phyloP scores from a whole-genome alignment of 2,113 vertebrate genomes.

The Tichodroma muraria region DNA sequence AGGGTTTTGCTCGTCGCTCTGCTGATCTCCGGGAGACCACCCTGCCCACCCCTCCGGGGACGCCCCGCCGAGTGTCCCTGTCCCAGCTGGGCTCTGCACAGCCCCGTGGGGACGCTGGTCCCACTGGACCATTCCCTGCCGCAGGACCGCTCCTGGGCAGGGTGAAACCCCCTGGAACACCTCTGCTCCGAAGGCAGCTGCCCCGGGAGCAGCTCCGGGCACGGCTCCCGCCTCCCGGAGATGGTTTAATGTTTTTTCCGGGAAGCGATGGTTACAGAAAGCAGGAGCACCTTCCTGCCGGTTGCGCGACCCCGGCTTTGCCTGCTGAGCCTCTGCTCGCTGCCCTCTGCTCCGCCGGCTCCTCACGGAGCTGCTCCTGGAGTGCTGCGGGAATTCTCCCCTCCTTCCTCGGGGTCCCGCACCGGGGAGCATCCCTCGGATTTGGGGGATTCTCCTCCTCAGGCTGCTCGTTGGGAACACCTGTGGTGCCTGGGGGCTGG shows the following conservation, averaged over 20 bases:
- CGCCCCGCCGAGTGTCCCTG: fast-evolving
- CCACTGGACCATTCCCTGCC: neutral
- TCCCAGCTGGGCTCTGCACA: neutral
- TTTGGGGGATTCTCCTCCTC: neutral
- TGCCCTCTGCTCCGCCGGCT: no score
- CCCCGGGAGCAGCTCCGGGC: neutral
- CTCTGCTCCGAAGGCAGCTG: neutral
- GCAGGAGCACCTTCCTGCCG: neutral
- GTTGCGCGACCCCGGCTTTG: neutral
- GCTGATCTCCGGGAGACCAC: neutral
- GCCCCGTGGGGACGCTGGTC: fast-evolving
- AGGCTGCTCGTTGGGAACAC: neutral
- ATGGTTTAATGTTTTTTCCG: neutral
- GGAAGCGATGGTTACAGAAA: neutral
- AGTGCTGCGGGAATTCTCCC: neutral
- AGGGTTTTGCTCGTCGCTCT: neutral
- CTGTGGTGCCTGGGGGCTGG: fast-evolving
- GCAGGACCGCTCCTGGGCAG: fast-evolving
- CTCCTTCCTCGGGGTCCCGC: neutral
- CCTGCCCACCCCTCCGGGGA: fast-evolving
- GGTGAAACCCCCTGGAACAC: no score
- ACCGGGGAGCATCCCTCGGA: fast-evolving
- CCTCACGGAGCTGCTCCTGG: neutral
- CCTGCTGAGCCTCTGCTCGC: no score
- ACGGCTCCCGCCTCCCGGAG: neutral